Evolutionary conservation across 2,113 vertebrate genomes (phyloP).

Genomic region (Nyctibius bracteatus): DNA sequence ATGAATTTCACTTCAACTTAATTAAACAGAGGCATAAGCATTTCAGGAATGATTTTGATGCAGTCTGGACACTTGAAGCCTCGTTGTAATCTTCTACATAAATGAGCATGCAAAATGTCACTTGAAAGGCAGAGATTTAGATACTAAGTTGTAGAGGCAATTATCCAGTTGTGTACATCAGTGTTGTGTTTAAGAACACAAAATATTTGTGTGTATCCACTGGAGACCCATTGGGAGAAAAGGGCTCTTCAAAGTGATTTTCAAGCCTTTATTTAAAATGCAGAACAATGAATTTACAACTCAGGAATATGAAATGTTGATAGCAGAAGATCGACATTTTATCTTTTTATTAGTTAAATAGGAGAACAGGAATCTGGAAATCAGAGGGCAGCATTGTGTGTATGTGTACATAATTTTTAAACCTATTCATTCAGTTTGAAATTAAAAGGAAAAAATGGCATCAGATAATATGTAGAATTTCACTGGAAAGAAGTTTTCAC

Average conservation of each 20-base stretch:
- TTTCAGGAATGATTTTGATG: slow-evolving; percentile 55
- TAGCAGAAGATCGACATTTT: neutral
- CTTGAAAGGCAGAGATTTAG: slow-evolving; percentile 44
- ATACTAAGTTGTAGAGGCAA: slow-evolving; percentile 45
- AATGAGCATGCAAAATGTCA: slow-evolving; percentile 53
- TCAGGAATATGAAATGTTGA: neutral
- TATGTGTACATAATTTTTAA: neutral
- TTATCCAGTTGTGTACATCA: slow-evolving; percentile 37
- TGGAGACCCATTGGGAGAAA: neutral
- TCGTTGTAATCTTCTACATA: slow-evolving; percentile 46
- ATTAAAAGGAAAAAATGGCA: neutral
- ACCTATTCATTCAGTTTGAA: neutral
- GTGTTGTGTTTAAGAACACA: slow-evolving; percentile 15
- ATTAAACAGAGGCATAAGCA: slow-evolving; percentile 44
- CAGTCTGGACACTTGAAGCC: slow-evolving; percentile 34
- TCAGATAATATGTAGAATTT: neutral
- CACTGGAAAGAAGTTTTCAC: neutral
- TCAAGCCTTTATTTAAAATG: slow-evolving; percentile 13
- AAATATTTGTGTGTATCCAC: neutral
- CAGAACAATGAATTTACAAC: neutral
- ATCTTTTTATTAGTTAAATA: neutral
- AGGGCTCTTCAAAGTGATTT: slow-evolving; percentile 34
- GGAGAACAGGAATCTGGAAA: neutral
- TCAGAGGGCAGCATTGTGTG: neutral
- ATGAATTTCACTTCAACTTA: slow-evolving; percentile 60